phyloP scores from a whole-genome alignment of 2,888 invertebrate species.

The Drosophila demipolita region DNA sequence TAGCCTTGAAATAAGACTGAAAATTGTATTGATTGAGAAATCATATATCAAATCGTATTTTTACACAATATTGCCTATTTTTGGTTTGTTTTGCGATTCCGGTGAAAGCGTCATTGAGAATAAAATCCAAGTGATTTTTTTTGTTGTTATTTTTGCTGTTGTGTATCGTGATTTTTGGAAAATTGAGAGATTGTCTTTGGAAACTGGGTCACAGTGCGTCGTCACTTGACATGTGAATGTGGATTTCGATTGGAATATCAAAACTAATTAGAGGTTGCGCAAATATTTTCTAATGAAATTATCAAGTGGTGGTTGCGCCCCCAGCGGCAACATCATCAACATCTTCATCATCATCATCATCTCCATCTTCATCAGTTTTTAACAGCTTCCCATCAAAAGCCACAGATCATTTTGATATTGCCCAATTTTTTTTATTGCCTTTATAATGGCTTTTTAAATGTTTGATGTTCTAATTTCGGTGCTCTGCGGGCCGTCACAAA shows the following conservation, averaged over 20 bases:
- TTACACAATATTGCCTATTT: conserved; percentile 59
- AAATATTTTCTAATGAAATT: conserved; percentile 66
- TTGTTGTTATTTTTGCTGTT: background rate
- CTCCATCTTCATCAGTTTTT: conserved; percentile 31
- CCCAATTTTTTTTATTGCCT: conserved; percentile 50
- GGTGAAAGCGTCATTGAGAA: conserved; percentile 31
- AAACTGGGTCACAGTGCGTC: conserved; percentile 61
- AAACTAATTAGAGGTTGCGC: conserved; percentile 63
- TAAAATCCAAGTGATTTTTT: conserved; percentile 4
- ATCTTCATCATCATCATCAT: conserved; percentile 22
- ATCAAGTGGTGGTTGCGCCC: conserved; percentile 59
- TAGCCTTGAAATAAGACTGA: conserved; percentile 27
- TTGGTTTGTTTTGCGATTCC: conserved; percentile 26
- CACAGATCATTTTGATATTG: conserved; percentile 44
- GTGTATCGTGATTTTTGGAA: conserved; percentile 27
- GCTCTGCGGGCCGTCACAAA: conserved; percentile 35
- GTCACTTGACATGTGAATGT: conserved; percentile 59
- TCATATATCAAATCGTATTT: conserved; percentile 56
- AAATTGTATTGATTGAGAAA: conserved; percentile 58
- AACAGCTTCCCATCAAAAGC: conserved; percentile 29
- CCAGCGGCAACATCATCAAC: conserved; percentile 21
- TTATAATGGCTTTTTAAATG: conserved; percentile 55
- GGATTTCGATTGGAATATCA: conserved; percentile 45
- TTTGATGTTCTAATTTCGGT: conserved; percentile 60
- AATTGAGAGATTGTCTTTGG: conserved; percentile 35